phyloP scores from a whole-genome alignment of 2,797 vertebrate genomes.

The Rachycentron canadum region DNA sequence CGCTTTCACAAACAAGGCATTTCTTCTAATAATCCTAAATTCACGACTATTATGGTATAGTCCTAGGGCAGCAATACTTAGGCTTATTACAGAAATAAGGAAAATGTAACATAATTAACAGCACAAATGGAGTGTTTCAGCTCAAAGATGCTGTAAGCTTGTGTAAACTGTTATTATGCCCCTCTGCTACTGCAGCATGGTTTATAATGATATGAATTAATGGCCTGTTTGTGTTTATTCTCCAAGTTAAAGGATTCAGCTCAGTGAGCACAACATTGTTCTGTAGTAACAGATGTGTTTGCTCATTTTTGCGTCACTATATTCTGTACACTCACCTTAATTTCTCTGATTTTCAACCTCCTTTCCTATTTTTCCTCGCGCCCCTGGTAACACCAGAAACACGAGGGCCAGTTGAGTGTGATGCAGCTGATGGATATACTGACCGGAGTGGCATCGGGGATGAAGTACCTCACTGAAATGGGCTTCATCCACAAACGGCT shows the following conservation, averaged over 20 bases:
- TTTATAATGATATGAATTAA: slow-evolving; percentile 71
- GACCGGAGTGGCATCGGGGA: slow-evolving; percentile 92
- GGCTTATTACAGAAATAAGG: slow-evolving; percentile 49
- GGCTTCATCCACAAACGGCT: slow-evolving; percentile 94
- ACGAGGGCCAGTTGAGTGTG: slow-evolving; percentile 91
- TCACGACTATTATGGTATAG: slow-evolving; percentile 8
- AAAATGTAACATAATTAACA: slow-evolving; percentile 62
- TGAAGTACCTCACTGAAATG: slow-evolving; percentile 98
- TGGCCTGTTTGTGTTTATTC: slow-evolving; percentile 72
- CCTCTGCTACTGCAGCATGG: slow-evolving; percentile 45
- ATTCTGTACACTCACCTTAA: background rate
- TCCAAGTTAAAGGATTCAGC: slow-evolving; percentile 58
- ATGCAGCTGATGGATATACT: slow-evolving; percentile 92
- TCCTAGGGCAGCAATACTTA: slow-evolving; percentile 32
- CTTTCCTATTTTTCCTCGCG: background rate
- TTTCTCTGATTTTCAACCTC: no score
- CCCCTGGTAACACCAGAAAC: slow-evolving; percentile 82
- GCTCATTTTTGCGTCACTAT: slow-evolving; percentile 3
- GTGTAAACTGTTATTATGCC: slow-evolving; percentile 54
- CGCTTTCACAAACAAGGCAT: slow-evolving; percentile 21
- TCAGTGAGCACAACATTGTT: slow-evolving; percentile 42
- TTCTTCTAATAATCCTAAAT: slow-evolving; percentile 36
- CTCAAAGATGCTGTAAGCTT: slow-evolving; percentile 58
- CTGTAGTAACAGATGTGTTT: slow-evolving; percentile 29
- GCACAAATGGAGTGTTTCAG: slow-evolving; percentile 60